Evolutionary conservation across 2,797 vertebrate genomes (phyloP).

Genomic region (Vireo griseus): DNA sequence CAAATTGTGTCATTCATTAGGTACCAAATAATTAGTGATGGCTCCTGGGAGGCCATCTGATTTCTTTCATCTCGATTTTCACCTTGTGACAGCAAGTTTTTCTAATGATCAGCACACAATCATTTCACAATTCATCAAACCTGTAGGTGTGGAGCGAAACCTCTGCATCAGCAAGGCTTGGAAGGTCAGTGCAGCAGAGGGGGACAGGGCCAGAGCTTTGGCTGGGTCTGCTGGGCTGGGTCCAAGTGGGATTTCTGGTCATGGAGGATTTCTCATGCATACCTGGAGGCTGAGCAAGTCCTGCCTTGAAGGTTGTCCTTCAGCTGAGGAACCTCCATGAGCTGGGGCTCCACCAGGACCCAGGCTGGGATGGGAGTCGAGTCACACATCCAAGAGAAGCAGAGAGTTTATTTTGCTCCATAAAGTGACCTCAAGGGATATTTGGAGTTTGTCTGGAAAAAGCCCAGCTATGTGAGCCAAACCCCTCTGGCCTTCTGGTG

Average conservation of each 20-base stretch:
- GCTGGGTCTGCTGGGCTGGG: background rate
- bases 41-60: background rate
- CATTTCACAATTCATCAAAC: background rate
- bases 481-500: background rate
- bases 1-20: background rate
- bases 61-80: background rate
- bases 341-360: background rate
- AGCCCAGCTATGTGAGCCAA: background rate
- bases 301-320: accelerated
- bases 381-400: background rate
- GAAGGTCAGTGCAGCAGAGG: background rate
- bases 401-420: background rate
- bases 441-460: background rate
- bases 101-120: accelerated
- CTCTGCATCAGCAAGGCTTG: background rate
- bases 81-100: background rate
- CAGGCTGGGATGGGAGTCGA: accelerated
- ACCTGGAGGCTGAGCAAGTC: background rate
- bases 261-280: accelerated
- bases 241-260: background rate
- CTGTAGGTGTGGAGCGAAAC: background rate
- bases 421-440: background rate
- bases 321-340: accelerated
- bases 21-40: background rate
- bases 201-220: background rate